Conservation (phyloP, 2,888 invertebrate genomes). For the Noctuana brunneofusca region DNA sequence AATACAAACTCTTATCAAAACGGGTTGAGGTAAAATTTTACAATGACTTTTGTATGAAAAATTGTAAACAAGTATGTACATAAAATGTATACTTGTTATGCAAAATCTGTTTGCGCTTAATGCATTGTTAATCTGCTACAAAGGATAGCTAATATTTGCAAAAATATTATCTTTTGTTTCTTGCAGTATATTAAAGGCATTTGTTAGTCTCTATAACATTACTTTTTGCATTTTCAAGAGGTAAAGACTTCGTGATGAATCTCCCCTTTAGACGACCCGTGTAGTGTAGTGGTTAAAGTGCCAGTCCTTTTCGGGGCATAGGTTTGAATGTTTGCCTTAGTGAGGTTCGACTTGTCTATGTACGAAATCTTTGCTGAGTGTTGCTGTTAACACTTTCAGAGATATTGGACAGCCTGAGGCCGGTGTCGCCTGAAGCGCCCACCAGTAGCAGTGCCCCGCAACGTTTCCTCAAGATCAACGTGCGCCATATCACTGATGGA, state of each 20-base stretch:
- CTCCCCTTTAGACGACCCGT: too few species aligned
- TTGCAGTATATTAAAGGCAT: background rate
- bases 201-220: background rate
- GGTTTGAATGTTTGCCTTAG: too few species aligned
- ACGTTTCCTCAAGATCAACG: slow-evolving; percentile 95
- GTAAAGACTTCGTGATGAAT: too few species aligned
- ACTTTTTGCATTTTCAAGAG: background rate
- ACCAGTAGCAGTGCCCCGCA: slow-evolving; percentile 86
- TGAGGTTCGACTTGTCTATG: too few species aligned
- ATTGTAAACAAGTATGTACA: background rate
- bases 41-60: background rate
- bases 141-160: slow-evolving; percentile 8
- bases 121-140: background rate
- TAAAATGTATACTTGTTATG: background rate
- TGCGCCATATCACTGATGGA: slow-evolving; percentile 95
- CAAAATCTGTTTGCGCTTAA: background rate
- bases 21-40: background rate
- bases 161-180: slow-evolving; percentile 18
- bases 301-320: too few species aligned
- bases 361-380: background rate
- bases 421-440: slow-evolving; percentile 91
- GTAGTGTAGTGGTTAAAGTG: too few species aligned
- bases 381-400: slow-evolving; percentile 79
- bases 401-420: slow-evolving; percentile 91
- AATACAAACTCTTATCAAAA: background rate